Evolutionary conservation across 23 tunicate species (phyloP).

Genomic region (Trididemnum clinides): DNA sequence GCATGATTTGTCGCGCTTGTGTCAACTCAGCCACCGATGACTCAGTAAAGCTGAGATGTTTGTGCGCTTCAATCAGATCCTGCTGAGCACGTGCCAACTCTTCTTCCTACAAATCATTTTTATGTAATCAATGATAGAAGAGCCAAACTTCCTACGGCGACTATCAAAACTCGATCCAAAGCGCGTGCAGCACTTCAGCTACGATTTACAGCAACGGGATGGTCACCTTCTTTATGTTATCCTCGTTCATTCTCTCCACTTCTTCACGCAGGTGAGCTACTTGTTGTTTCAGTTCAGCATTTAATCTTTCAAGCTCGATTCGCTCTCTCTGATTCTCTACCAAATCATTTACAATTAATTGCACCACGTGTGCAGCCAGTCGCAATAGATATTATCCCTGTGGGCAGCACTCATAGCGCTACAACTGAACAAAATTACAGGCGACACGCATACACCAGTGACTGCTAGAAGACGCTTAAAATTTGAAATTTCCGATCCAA

Average conservation of each 20-base stretch:
- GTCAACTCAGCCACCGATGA: constrained; percentile 57
- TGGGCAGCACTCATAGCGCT: no score
- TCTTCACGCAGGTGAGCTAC: constrained; percentile 57
- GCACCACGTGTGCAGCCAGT: no score
- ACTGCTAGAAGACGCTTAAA: no score
- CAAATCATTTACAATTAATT: no score
- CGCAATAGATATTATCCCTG: no score
- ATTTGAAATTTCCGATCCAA: no score
- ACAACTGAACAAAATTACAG: no score
- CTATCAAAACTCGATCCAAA: no score
- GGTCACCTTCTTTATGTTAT: constrained; percentile 70
- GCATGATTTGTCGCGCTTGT: constrained; percentile 37
- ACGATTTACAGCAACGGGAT: no score
- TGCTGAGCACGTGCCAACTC: constrained; percentile 83
- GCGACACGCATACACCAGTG: no score
- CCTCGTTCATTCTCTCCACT: constrained; percentile 55
- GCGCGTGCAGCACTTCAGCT: no score
- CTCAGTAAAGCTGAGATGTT: constrained; percentile 78
- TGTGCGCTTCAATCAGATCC: constrained; percentile 80
- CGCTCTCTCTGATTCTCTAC: constrained; percentile 73
- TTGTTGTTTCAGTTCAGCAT: constrained; percentile 67
- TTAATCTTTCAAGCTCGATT: constrained; percentile 69
- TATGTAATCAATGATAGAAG: neutral
- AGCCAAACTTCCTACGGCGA: no score
- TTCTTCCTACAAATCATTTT: constrained; percentile 84